Evolutionary conservation across 2,113 vertebrate genomes (phyloP).

Genomic region (Fregetta grallaria): DNA sequence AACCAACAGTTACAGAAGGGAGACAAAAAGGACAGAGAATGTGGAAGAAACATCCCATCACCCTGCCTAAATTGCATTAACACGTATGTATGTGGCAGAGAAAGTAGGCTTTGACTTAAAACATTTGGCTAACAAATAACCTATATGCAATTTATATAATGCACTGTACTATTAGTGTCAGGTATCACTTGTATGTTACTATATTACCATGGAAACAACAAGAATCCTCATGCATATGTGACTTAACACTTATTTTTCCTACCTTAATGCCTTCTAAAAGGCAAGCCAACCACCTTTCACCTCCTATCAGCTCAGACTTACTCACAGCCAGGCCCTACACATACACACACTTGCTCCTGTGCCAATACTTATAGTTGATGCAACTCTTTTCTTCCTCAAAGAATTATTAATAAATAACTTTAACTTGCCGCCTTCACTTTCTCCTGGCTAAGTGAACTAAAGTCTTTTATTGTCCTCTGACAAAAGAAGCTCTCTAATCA

Average conservation of each 20-base stretch:
- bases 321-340: background rate
- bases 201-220: rapidly evolving
- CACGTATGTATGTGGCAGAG: rapidly evolving
- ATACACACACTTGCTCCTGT: background rate
- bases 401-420: background rate
- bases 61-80: background rate
- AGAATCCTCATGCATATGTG: rapidly evolving
- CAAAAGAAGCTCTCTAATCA: background rate
- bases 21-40: background rate
- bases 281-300: background rate
- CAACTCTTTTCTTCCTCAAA: background rate
- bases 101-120: background rate
- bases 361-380: background rate
- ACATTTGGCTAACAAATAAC: background rate
- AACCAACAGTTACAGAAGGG: background rate
- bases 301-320: background rate
- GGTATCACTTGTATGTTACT: background rate
- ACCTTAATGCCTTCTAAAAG: background rate
- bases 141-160: rapidly evolving
- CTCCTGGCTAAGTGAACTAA: background rate
- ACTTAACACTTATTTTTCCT: background rate
- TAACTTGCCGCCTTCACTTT: background rate
- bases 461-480: no score
- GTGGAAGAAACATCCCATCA: background rate
- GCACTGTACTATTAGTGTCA: rapidly evolving